A percentile compares a stretch with the other conserved stretches of the same genome.
Conservation (phyloP, 1,140 invertebrate species). For the Nasonia longicornis region DNA sequence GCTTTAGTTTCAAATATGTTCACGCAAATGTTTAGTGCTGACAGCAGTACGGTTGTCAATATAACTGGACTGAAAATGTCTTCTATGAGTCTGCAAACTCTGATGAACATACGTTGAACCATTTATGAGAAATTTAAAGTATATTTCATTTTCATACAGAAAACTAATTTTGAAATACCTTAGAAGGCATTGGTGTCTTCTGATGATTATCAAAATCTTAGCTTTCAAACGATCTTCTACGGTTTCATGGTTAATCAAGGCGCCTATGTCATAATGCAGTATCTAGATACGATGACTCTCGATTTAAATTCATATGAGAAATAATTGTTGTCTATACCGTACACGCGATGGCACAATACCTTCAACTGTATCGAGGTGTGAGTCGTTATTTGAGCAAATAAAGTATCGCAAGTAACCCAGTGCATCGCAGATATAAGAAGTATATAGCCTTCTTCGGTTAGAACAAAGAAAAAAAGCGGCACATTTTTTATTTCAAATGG, state of each 20-base stretch:
- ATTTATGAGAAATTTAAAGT: background rate
- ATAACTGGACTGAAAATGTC: background rate
- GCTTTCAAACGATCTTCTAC: background rate
- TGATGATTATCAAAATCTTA: background rate
- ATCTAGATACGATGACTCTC: background rate
- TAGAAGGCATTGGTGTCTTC: background rate
- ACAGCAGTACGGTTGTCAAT: background rate
- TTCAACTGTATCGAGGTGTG: background rate
- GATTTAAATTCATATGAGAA: background rate
- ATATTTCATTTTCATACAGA: background rate
- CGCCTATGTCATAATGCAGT: background rate
- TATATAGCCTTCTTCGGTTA: background rate
- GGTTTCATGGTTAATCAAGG: background rate
- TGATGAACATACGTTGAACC: background rate
- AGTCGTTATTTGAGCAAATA: conserved; percentile 11
- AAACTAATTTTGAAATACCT: background rate
- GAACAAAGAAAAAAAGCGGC: background rate
- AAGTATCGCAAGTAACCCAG: background rate
- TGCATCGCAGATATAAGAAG: background rate
- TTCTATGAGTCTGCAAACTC: background rate
- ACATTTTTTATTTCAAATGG: background rate
- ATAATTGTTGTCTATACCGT: background rate
- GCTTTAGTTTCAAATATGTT: background rate
- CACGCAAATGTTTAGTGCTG: background rate
- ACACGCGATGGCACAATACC: background rate